phyloP scores from a whole-genome alignment of 2,888 invertebrate genomes.

The Cryptocephalus primarius region DNA sequence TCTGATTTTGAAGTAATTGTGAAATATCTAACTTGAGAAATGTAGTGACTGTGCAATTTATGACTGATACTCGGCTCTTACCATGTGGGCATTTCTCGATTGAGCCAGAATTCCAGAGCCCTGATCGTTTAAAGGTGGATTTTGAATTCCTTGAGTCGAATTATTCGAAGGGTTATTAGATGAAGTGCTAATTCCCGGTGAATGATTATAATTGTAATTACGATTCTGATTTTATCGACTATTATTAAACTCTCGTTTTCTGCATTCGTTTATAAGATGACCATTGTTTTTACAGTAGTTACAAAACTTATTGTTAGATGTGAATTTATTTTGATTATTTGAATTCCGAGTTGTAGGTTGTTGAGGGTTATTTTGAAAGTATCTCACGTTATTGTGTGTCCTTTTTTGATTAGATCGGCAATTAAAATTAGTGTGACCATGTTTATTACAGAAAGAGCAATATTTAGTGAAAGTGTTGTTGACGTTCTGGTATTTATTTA shows the following conservation, averaged over 20 bases:
- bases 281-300: conserved; percentile 3
- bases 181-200: no score
- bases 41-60: no score
- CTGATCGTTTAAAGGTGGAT: no score
- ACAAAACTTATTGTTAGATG: conserved; percentile 2
- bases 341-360: not conserved
- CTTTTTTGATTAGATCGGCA: not conserved
- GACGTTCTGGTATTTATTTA: not conserved
- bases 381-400: not conserved
- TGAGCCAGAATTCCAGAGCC: no score
- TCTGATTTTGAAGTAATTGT: not conserved
- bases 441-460: not conserved
- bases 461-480: not conserved
- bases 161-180: no score
- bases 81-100: no score
- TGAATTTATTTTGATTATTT: not conserved
- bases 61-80: no score
- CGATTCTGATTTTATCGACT: no score
- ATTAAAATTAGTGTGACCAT: not conserved
- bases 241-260: conserved; percentile 4
- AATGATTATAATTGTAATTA: no score
- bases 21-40: no score
- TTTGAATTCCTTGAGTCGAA: no score
- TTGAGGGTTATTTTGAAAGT: not conserved
- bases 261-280: conserved; percentile 2